Evolutionary conservation across 2,797 vertebrate genomes (phyloP).

Genomic region (Xenentodon cancila): DNA sequence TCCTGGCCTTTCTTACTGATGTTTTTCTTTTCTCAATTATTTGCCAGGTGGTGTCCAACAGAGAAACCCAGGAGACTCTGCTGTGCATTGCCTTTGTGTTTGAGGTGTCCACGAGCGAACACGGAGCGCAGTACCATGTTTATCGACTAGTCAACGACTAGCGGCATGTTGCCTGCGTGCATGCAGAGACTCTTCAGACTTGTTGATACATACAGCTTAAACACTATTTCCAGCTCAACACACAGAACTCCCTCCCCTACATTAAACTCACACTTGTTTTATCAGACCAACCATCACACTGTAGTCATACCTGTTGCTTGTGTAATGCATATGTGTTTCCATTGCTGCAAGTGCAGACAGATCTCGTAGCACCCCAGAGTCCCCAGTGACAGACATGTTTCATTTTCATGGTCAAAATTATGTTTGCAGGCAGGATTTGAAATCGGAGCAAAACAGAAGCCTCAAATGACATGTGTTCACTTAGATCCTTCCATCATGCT

Average conservation of each 20-base stretch:
- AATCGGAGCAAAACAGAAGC: not conserved
- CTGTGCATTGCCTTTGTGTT: slow-evolving; percentile 97
- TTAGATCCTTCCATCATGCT: not conserved
- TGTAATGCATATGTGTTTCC: slow-evolving; percentile 32
- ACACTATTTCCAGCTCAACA: slow-evolving; percentile 65
- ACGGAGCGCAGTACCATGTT: slow-evolving; percentile 95
- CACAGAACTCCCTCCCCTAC: slow-evolving; percentile 38
- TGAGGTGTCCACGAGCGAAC: slow-evolving; percentile 95
- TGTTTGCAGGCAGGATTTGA: slow-evolving; percentile 1
- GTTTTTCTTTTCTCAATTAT: slow-evolving; percentile 20
- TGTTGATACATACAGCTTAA: slow-evolving; percentile 57
- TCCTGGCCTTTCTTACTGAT: not conserved
- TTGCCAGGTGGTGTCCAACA: slow-evolving; percentile 92
- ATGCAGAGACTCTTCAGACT: slow-evolving; percentile 63
- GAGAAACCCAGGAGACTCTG: slow-evolving; percentile 96
- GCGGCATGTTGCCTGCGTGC: slow-evolving; percentile 62
- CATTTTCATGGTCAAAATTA: not conserved
- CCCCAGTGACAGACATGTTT: not conserved
- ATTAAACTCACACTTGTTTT: slow-evolving; percentile 44
- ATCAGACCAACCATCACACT: slow-evolving; percentile 70
- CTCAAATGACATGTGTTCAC: not conserved
- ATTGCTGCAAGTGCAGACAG: slow-evolving; percentile 14
- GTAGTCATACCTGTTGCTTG: slow-evolving; percentile 53
- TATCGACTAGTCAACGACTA: slow-evolving; percentile 96
- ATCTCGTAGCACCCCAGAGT: slow-evolving; percentile 1